Evolutionary conservation across 2,113 vertebrate genomes (phyloP).

Genomic region (Piprites chloris): DNA sequence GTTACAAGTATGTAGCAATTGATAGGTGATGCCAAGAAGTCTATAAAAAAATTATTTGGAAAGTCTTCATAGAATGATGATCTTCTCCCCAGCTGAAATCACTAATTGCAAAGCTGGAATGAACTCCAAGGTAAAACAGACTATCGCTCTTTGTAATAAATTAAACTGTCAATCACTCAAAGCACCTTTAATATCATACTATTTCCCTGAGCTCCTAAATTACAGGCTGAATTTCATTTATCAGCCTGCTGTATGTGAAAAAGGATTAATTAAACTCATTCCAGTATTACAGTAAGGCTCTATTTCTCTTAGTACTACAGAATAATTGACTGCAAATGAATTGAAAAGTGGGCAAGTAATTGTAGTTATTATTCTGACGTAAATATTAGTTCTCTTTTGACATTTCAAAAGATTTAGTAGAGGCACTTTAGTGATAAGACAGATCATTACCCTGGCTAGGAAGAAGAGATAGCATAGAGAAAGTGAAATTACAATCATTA

Average conservation of each 20-base stretch:
- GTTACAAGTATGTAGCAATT: background rate
- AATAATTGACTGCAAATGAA: conserved; percentile 71
- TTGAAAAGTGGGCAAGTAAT: conserved; percentile 66
- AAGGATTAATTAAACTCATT: conserved; percentile 81
- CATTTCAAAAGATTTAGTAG: conserved; percentile 58
- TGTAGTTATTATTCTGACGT: conserved; percentile 81
- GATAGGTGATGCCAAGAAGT: background rate
- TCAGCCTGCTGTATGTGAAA: conserved; percentile 73
- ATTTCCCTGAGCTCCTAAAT: conserved; percentile 76
- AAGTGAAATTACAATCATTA: conserved; percentile 58
- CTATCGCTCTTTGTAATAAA: conserved; percentile 72
- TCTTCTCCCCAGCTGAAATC: conserved; percentile 45
- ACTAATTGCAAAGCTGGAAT: conserved; percentile 68
- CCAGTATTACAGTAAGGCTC: conserved; percentile 52
- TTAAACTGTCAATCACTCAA: conserved; percentile 75
- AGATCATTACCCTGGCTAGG: conserved; percentile 44
- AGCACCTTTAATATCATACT: conserved; percentile 68
- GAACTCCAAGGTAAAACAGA: conserved; percentile 45
- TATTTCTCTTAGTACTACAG: conserved; percentile 56
- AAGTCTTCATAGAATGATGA: background rate
- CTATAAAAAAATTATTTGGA: conserved; percentile 16
- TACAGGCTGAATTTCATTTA: conserved; percentile 78
- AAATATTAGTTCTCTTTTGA: conserved; percentile 74
- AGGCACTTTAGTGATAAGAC: conserved; percentile 36
- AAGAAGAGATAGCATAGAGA: conserved; percentile 26